Evolutionary conservation across 2,888 invertebrate genomes (phyloP), one percentile per base, ranked within the genome.

Genomic region (Aelia acuminata): DNA sequence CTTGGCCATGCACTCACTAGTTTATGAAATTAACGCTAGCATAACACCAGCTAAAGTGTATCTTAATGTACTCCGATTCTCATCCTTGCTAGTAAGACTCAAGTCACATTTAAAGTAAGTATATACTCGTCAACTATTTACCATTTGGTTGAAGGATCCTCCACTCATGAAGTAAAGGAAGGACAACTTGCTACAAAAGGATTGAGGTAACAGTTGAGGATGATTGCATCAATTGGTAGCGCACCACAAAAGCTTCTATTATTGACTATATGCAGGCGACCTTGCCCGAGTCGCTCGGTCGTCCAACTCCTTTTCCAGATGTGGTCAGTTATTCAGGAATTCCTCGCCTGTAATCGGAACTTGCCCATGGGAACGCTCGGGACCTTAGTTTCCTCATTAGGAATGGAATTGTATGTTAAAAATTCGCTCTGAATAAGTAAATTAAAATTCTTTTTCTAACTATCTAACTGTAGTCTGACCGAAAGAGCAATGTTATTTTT

Each of bases 221-320:
- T 70, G 31, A 70, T 70, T 70, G 8, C 63, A 3, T 31, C 63
- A 70, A 70, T 70, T 70, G 31, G 63, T 31, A 20, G 18, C 22
- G 63, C 15, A 18, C 7, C 22, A 53, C 22, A n/a, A n/a, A n/a
- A 8, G 53, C 53, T 5, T 4, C 63, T 35, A 70, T 70, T 70
- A 35, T 70, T 35, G 63, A 70, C 63, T 35, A 31, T 70, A 35
- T 20, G 31, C 20, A 35, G 63, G 63, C 63, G 63, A 70, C 63
- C 63, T 35, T 70, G 63, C 57, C 57, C 1, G 4, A 10, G 13
- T 57, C 57, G 63, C 31, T 70, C 35, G 3, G 18, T 20, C 26
- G 63, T 31, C 63, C 63, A 70, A 7, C 63, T 70, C 63, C 63
- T 70, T 70, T 70, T 70, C 63, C 63, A 70, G 63, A 31, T 70